phyloP scores from a whole-genome alignment of 2,797 vertebrate species.

The Morelia viridis region DNA sequence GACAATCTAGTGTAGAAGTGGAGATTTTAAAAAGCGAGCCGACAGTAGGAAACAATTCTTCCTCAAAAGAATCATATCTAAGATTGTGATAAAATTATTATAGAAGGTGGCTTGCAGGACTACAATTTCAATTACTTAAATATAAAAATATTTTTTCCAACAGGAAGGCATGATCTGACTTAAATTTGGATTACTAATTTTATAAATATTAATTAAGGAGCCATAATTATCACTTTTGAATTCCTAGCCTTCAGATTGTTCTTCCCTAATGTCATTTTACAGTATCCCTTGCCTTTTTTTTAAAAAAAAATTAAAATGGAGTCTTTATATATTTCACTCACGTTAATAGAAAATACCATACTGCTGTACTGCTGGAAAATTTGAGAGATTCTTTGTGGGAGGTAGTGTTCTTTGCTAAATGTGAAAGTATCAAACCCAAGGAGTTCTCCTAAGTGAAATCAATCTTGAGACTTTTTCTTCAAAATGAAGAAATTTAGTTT shows the following conservation, averaged over 20 bases:
- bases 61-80: neutral
- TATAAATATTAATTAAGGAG: constrained; percentile 40
- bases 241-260: constrained; percentile 46
- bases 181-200: constrained; percentile 43
- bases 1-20: neutral
- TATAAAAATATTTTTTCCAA: constrained; percentile 3
- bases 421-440: constrained; percentile 44
- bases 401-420: constrained; percentile 47
- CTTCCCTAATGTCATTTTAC: constrained; percentile 32
- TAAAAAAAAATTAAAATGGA: constrained; percentile 50
- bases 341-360: constrained; percentile 41
- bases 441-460: constrained; percentile 26
- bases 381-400: constrained; percentile 31
- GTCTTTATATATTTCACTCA: constrained; percentile 44
- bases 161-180: neutral
- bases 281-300: constrained; percentile 50
- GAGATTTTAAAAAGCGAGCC: neutral
- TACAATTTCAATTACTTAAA: neutral
- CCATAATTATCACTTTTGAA: constrained; percentile 33
- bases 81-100: neutral
- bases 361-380: constrained; percentile 61
- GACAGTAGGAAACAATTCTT: neutral
- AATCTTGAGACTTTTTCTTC: constrained; percentile 56
- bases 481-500: constrained; percentile 97
- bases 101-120: neutral